These are phyloP conservation scores for Meriones psammophilus DNA, from an alignment of 2,797 vertebrate species.

Conservation along the genomic window DNA sequence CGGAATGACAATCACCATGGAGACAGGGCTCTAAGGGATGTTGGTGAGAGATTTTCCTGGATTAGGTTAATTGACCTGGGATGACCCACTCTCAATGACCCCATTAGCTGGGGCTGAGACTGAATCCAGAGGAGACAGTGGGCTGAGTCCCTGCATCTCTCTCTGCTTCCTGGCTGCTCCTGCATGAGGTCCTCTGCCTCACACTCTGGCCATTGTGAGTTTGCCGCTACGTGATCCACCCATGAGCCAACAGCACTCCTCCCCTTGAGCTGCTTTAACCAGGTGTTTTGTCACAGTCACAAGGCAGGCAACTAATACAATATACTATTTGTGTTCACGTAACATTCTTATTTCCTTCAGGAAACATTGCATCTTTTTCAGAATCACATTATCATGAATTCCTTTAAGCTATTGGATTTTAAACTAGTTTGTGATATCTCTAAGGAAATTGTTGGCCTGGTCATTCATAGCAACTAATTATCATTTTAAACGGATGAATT, in stretches of 20 bases:
- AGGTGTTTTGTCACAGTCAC: neutral
- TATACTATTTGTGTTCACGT: neutral
- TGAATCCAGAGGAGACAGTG: neutral
- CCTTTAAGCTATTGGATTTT: neutral
- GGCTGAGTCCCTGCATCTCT: no score
- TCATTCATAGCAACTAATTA: neutral
- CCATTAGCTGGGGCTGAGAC: neutral
- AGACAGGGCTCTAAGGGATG: neutral
- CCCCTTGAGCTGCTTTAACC: neutral
- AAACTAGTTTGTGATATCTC: neutral
- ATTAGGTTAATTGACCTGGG: neutral
- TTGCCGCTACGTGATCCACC: no score
- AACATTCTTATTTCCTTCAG: neutral
- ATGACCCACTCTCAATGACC: neutral
- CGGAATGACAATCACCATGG: neutral
- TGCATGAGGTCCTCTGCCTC: neutral
- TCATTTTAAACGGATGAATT: neutral
- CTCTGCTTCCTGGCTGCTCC: neutral
- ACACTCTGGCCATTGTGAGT: neutral
- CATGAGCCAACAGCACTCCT: neutral
- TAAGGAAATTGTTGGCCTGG: conserved; percentile 5
- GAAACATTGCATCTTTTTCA: neutral
- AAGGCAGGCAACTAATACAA: neutral
- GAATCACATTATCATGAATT: neutral
- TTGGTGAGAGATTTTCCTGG: neutral